Conservation (phyloP, 2,797 vertebrate genomes). For the Salarias fasciatus region DNA sequence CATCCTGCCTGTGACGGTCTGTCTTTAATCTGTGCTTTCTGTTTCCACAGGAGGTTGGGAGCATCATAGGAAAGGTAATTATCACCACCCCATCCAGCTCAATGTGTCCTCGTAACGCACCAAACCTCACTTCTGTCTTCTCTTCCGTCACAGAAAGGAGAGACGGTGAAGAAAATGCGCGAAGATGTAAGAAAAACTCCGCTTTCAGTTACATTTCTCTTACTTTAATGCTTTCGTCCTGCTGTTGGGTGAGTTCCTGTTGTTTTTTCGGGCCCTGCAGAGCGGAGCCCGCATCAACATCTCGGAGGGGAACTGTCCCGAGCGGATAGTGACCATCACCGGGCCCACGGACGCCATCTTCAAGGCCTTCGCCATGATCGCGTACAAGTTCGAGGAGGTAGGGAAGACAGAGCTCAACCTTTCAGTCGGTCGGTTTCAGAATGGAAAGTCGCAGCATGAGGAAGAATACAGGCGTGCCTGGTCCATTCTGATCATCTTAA, state of each 20-base stretch:
- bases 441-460: too few species aligned
- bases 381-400: conserved; percentile 99
- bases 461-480: too few species aligned
- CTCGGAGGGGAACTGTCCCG: conserved; percentile 96
- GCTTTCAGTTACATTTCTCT: neutral
- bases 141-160: conserved; percentile 89
- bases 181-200: conserved; percentile 85
- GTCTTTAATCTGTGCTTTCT: conserved; percentile 25
- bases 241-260: neutral
- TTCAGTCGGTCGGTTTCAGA: too few species aligned
- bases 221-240: neutral
- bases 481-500: too few species aligned
- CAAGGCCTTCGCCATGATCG: conserved; percentile 98
- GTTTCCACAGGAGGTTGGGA: conserved; percentile 91
- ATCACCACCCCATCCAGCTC: too few species aligned
- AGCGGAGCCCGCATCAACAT: conserved; percentile 98
- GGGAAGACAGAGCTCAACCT: neutral
- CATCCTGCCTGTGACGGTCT: too few species aligned
- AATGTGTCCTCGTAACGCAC: too few species aligned
- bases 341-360: conserved; percentile 98
- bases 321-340: conserved; percentile 96
- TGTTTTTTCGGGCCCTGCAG: conserved; percentile 64
- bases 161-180: conserved; percentile 97
- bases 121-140: neutral
- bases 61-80: conserved; percentile 98